Base-by-base conservation (phyloP, 2,113 vertebrate genomes). In the Xiphophorus maculatus region DNA sequence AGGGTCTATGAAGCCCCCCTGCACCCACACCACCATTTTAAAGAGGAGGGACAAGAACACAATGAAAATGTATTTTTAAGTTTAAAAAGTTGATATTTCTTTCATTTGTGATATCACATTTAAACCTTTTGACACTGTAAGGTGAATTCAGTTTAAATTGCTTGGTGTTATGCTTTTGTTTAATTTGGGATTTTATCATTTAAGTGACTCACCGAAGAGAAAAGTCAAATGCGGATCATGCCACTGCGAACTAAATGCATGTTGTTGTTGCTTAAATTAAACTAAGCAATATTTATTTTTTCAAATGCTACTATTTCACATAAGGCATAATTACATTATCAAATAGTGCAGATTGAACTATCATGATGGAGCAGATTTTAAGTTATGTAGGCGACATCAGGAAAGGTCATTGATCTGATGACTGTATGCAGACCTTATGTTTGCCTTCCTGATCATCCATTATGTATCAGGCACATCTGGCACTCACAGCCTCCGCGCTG, bases 401-500 rank as follows among this genome's bases (percentile, higher is more conserved):
- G 0, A 7, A 19, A 17, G 44, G 44, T 48, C 44, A 48, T 48
- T 71, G 37, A 66, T 70, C 51, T 29, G 69, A 69, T 82, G 65
- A 80, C 63, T 62, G 25, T 33, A 63, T 37, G 61, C 82, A 80
- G 76, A 72, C 84, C 80, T 32, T 63, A 77, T 78, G 80, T 78
- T 84, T 69, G 69, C 76, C 63, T 66, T 28, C 32, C 28, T 42
- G 70, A 17, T 91, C 89, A 91, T 93, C 77, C 88, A 91, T 93
- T 89, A 93, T 93, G 81, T 80, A 93, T 71, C 58, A 83, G 84
- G 8, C 87, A 89, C 89, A 88, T 89, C 89, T 91, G 92, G 80
- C 71, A 73, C 81, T 86, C 78, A 76, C 51, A 19, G 63, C 72
- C 75, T 63, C 72, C 51, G 51, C 32, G 63, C 66, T 44, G 68